Evolutionary conservation across 2,797 vertebrate genomes (phyloP).

Genomic region (Poecilia gillii): DNA sequence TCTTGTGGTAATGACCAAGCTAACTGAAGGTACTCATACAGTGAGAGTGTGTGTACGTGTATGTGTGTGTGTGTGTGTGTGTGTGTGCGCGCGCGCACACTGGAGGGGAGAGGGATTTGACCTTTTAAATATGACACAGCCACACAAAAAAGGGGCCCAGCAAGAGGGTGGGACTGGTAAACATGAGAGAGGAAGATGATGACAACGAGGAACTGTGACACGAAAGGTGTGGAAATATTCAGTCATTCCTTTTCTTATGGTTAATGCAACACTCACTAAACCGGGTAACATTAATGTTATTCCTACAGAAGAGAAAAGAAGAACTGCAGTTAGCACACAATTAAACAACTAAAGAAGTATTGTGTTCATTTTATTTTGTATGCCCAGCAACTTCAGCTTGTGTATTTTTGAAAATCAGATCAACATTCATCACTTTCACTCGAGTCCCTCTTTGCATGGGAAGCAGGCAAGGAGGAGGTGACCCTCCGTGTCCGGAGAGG

Average conservation of each 20-base stretch:
- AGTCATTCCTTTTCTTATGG: not conserved
- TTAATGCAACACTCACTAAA: not conserved
- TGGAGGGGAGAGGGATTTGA: slow-evolving; percentile 8
- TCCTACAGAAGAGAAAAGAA: not conserved
- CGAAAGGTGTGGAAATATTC: slow-evolving; percentile 20
- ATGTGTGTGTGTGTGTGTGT: not conserved
- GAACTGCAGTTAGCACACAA: not conserved
- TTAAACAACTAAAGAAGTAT: slow-evolving; percentile 1
- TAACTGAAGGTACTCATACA: not conserved
- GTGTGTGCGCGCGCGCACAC: not conserved
- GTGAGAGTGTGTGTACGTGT: not conserved
- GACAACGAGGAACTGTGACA: not conserved
- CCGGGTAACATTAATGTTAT: not conserved
- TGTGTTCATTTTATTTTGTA: slow-evolving; percentile 4
- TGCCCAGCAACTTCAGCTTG: slow-evolving; percentile 17
- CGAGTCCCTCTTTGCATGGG: slow-evolving; percentile 58
- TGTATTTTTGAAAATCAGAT: slow-evolving; percentile 39
- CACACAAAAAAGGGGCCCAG: not conserved
- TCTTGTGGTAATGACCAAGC: no score
- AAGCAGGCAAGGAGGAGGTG: slow-evolving; percentile 60
- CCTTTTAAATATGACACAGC: slow-evolving; percentile 43
- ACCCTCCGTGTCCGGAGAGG: slow-evolving; percentile 58
- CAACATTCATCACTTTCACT: slow-evolving; percentile 54
- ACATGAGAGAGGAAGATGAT: not conserved
- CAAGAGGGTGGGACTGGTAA: slow-evolving; percentile 10